A percentile compares a stretch with the other conserved stretches of the same genome.
Evolutionary conservation across 2,888 invertebrate species (phyloP).

Genomic region (Limnephilus lunatus): DNA sequence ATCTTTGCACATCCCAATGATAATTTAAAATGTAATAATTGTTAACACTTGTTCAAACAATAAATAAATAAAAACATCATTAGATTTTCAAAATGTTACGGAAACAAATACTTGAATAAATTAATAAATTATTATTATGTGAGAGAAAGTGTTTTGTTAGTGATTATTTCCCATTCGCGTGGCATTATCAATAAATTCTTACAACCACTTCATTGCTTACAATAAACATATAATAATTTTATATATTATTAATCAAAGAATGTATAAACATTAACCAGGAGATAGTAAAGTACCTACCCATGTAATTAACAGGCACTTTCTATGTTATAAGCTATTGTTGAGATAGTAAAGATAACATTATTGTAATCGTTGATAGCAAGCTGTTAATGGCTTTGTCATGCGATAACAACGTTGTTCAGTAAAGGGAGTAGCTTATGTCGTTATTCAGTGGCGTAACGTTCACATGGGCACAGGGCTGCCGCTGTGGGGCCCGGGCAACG

Average conservation of each 20-base stretch:
- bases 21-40: too few species aligned
- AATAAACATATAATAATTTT: neutral
- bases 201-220: neutral
- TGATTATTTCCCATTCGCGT: neutral
- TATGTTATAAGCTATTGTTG: neutral
- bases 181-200: neutral
- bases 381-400: neutral
- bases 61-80: neutral
- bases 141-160: neutral
- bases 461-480: neutral
- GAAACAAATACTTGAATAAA: neutral
- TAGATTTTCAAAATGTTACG: neutral
- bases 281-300: neutral
- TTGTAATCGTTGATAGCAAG: neutral
- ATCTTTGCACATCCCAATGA: too few species aligned
- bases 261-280: neutral
- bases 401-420: neutral
- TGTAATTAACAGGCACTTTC: neutral
- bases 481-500: neutral
- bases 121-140: neutral
- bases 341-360: neutral
- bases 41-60: too few species aligned
- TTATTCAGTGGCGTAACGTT: neutral
- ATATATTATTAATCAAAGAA: neutral
- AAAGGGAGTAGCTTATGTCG: neutral